Base-by-base conservation (phyloP, 2,888 invertebrate species). In the Ophion ventricosus region DNA sequence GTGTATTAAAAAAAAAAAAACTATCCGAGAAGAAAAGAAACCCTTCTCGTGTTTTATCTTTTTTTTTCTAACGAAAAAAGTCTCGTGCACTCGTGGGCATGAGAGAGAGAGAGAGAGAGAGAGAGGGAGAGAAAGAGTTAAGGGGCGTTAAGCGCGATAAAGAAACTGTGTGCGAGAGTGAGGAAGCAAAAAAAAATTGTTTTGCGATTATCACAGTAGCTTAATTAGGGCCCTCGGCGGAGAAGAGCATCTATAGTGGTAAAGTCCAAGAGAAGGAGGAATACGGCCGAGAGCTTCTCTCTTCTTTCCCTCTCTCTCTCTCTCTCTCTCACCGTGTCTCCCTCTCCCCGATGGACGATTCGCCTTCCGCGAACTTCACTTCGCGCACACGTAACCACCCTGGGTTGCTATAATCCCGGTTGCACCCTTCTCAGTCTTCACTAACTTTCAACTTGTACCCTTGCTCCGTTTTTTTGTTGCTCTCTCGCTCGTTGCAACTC, bases 351-450 rank as follows among this genome's bases (percentile, higher is more conserved):
- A 57, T 82, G 43, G 54, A 78, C 78, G 80, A 49, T 84, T 81
- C 64, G 72, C 54, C 66, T 83, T 83, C 78, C 83, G 78, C 78
- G 78, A 81, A 81, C 85, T 85, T 78, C 78, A 78, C 83, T 83
- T 80, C 57, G 67, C 84, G 84, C 84, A 84, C 84, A 84, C 84
- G 84, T 84, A 84, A 85, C 72, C 80, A 83, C 74, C 75, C 80
- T 77, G 74, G 80, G 75, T 74, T 25, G 73, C 67, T 59, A 66
- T 66, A 49, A 75, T 74, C 80, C 70, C 79, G 43, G 57, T 17
- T 73, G 64, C 72, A 49, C 59, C 43, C 79, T 79, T 25, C n/a
- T 26, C 69, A 75, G 43, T 70, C 54, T 74, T 74, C 73, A 63
- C 74, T 40, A 49, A 49, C 72, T 73, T 72, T 67, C 26, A 14